Evolutionary conservation across 2,113 vertebrate species (phyloP), one percentile per base, ranked within the genome.

Genomic region (Tamias sibiricus): DNA sequence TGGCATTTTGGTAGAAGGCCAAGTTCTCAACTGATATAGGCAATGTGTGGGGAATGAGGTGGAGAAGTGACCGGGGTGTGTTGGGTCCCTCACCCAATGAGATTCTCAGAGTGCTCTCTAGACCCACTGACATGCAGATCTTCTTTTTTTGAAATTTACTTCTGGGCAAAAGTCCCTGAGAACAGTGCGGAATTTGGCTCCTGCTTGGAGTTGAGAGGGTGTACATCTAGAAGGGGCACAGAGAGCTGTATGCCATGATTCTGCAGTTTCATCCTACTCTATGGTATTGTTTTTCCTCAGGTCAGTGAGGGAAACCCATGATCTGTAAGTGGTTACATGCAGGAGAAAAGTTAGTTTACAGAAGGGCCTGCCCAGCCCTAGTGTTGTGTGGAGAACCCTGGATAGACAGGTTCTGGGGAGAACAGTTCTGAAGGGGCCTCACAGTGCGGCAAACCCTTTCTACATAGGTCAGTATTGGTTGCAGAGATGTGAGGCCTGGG

Each of bases 61-160:
- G 26, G 87, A 54, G 28, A 86, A 42, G 52, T 87, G 47, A 80
- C 69, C 74, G 44, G 47, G 8, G 11, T 37, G 32, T 85, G 0
- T 74, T 81, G 47, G 76, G 35, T 14, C 75, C 97, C 69, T 66
- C 35, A 40, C 57, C 72, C 40, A 69, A 0, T 62, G n/a, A 94
- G 11, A 91, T 52, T 28, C 71, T 71, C 59, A 87, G 12, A 37
- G 64, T 77, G 42, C 94, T 44, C 77, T 87, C 4, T 77, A 95
- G 71, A 69, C n/a, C 35, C 94, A n/a, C 94, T 97, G 52, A 40
- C 37, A 22, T 62, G 12, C 40, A 14, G 7, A 40, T 96, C 54
- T 94, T 97, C 24, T 81, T 96, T 95, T 62, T 97, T 69, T 97
- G 91, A 95, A 95, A 90, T 96, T 97, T 19, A 7, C 6, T 96